These are phyloP conservation scores for Dufourea novaeangliae DNA, from an alignment of 1,140 invertebrate genomes.

Conservation along the genomic window DNA sequence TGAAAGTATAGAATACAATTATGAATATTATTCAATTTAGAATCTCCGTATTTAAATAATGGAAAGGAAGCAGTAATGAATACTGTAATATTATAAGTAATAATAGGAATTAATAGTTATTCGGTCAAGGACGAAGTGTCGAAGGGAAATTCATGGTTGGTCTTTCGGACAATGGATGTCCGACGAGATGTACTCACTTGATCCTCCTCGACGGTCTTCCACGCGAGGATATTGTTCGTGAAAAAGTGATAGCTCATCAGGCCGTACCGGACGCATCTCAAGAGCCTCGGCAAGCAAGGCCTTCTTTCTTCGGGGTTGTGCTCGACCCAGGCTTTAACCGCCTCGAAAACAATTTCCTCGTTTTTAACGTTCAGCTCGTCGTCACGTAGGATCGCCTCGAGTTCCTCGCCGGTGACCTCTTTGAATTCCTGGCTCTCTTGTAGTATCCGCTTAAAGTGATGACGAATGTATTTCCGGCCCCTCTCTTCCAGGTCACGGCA, in stretches of 20 bases:
- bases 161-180: not conserved
- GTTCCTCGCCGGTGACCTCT: conserved; percentile 85
- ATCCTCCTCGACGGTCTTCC: conserved; percentile 82
- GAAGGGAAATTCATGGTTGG: not conserved
- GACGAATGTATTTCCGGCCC: conserved; percentile 86
- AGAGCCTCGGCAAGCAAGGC: conserved; percentile 82
- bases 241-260: conserved; percentile 86
- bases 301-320: conserved; percentile 80
- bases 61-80: too few relatives aligned
- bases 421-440: conserved; percentile 88
- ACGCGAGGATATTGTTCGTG: conserved; percentile 83
- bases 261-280: conserved; percentile 86
- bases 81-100: too few relatives aligned
- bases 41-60: too few relatives aligned
- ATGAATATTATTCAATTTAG: too few relatives aligned
- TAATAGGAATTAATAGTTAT: too few relatives aligned
- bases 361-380: conserved; percentile 88
- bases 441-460: conserved; percentile 87
- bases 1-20: too few relatives aligned
- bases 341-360: conserved; percentile 87
- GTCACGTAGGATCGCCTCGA: conserved; percentile 87
- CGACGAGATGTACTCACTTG: conserved; percentile 81
- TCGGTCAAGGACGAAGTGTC: not conserved
- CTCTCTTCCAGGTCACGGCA: conserved; percentile 87
- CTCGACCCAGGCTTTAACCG: conserved; percentile 85